Base-by-base conservation (phyloP, 37 sponge, comb jelly and placozoan species). In the Spongilla lacustris region DNA sequence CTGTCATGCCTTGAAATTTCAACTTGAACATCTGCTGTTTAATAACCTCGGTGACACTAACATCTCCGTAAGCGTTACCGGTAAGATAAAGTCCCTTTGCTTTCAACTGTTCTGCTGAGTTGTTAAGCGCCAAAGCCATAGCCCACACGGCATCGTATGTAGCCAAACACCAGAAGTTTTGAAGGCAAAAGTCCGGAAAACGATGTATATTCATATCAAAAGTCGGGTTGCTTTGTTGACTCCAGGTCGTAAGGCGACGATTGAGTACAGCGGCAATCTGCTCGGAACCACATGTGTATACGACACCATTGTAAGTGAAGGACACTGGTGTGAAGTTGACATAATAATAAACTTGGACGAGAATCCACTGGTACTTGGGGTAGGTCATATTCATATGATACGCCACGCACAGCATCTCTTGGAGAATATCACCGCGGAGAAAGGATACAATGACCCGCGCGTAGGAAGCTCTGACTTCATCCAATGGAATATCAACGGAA, bases 351-450 rank as follows among this genome's bases (percentile, higher is more conserved):
- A 29, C 74, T 14, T 58, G 58, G 21, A 58, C 71, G 1, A 85
- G 74, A 33, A 85, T 69, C 34, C 28, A 77, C 50, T 85, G 85
- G 33, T 85, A 85, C 19, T 24, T 17, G 21, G 77, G 77, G 27
- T 69, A 76, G 58, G 58, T 58, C 58, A 58, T 58, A 17, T 38
- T 38, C 27, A 48, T 2, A 5, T 77, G 78, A 49, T 26, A 77
- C n/a, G 77, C 77, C 2, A 81, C n/a, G 70, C 81, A 81, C 25
- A 82, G 0, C 14, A 46, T 82, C 25, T 71, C 2, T 4, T 41
- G 34, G 0, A 70, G 26, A 24, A 70, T 23, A 11, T 69, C 41
- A 0, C 10, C n/a, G 1, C 68, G 12, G 2, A 36, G 27, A 36
- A 82, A 35, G 1, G 70, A 24, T 9, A 82, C 31, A 26, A 82